Base-by-base conservation (phyloP, 2,888 invertebrate species). In the Catonia carolina region DNA sequence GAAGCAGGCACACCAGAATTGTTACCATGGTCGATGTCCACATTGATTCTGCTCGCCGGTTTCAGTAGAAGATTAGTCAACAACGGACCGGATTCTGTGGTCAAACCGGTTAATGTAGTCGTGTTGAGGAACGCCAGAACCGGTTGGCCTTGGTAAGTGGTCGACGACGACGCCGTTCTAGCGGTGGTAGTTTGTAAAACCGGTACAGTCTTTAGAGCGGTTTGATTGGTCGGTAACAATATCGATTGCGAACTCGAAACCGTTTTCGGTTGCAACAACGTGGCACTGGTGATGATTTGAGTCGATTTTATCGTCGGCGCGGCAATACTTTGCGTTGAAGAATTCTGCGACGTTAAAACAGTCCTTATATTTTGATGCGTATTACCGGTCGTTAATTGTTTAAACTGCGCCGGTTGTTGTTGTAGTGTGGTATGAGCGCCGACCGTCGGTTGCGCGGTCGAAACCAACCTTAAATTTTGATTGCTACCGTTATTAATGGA, bases 71-170 rank as follows among this genome's bases (percentile, higher is more conserved):
- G 55, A 50, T 61, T 57, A 14, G 58, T 48, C 35, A 58, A 39
- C 22, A 64, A 57, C 12, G 61, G 61, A 1, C 57, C 58, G 5
- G 62, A 56, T n/a, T 63, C 64, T n/a, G 60, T 35, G 4, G 27
- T 27, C 27, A 8, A 6, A 12, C 59, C 33, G 12, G 48, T 56
- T 7, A 59, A 31, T n/a, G 62, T 37, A 4, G 42, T 59, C 1
- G 65, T 60, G 58, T 69, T 70, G 42, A 72, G 63, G 55, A 72
- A 69, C 12, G 74, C 69, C 33, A 75, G 69, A 53, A 76, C 65
- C n/a, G 74, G 74, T 61, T 75, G 73, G 47, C 69, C 67, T 42
- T 58, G 57, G 22, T 55, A 42, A 17, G 53, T 41, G n/a, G 39
- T 10, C 5, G 27, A 27, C 35, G 55, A 47, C n/a, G 22, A 18